These are phyloP conservation scores for Planiliza haematocheilus DNA, from an alignment of 2,113 vertebrate species.

Conservation along the genomic window DNA sequence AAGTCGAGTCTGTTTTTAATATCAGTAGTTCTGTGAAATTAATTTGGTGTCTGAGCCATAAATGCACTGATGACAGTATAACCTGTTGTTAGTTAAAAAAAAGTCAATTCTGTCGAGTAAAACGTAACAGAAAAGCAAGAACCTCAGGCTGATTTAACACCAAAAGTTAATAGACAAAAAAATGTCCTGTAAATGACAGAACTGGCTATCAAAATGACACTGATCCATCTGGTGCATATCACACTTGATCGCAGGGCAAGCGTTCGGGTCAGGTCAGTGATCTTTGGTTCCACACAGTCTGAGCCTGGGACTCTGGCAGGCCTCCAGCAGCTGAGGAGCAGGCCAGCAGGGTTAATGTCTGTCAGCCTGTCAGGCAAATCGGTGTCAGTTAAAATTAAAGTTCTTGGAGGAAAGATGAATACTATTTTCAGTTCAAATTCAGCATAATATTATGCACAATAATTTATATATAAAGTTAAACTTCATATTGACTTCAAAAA, in stretches of 20 bases:
- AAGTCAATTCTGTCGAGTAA: no score
- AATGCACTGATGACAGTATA: no score
- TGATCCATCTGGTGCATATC: background rate
- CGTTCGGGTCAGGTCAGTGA: conserved; percentile 21
- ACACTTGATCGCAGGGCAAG: background rate
- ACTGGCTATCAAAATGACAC: background rate
- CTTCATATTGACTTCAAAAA: no score
- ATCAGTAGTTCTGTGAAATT: no score
- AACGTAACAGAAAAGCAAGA: background rate
- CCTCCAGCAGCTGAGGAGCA: conserved; percentile 33
- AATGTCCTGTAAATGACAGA: background rate
- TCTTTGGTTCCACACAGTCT: conserved; percentile 48
- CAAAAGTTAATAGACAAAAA: background rate
- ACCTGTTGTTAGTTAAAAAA: no score
- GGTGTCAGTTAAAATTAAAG: conserved; percentile 36
- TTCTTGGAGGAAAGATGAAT: background rate
- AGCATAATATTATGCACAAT: no score
- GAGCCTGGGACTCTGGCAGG: conserved; percentile 34
- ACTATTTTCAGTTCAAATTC: background rate
- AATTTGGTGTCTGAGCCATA: no score
- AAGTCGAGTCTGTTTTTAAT: no score
- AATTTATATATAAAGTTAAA: no score
- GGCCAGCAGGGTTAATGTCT: conserved; percentile 24
- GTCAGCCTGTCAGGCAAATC: conserved; percentile 31
- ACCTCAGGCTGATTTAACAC: background rate